Base-by-base conservation (phyloP, 2,888 invertebrate species). In the Cataglyphis altisquamis region DNA sequence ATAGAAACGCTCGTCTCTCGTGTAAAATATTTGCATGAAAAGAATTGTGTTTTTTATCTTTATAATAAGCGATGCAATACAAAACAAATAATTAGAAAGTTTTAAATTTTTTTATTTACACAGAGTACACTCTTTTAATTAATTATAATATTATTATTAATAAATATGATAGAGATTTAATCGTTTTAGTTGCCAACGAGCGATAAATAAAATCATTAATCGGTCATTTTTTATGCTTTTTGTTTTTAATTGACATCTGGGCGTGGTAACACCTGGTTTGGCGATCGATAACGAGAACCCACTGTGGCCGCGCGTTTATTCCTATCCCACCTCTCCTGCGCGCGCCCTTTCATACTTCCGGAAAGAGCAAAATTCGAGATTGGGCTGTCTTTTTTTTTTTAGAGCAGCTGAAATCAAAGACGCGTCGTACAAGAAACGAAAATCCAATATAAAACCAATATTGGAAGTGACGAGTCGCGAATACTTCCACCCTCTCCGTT, bases 361-460 rank as follows among this genome's bases (percentile, higher is more conserved):
- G 60, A 41, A 55, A 55, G 55, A 55, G 55, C n/a, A n/a, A 62
- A 68, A 80, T 45, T 72, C 32, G 18, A 8, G 10, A 57, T 78
- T 21, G 15, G 52, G 4, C 32, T 45, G 21, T 25, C n/a, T 25
- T 25, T 60, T 78, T 45, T n/a, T 64, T 32, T 21, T 18, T 12
- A 39, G 39, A 0, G 57, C 8, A 4, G 4, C n/a, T 2, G 63
- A 77, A 84, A 84, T 84, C 84, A 84, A 84, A 83, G 84, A 75
- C 66, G 55, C 32, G 55, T 73, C 66, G 74, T 67, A 2, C 36
- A 75, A 86, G 80, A 80, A 88, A 73, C 83, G 85, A 88, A 84
- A 90, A 91, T 90, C 90, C 89, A 91, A 92, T 92, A 92, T 90
- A 91, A 92, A 91, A 90, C 87, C 91, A 92, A 92, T 92, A 92